phyloP scores from a whole-genome alignment of 2,888 invertebrate genomes.

The Andrena hattorfiana region DNA sequence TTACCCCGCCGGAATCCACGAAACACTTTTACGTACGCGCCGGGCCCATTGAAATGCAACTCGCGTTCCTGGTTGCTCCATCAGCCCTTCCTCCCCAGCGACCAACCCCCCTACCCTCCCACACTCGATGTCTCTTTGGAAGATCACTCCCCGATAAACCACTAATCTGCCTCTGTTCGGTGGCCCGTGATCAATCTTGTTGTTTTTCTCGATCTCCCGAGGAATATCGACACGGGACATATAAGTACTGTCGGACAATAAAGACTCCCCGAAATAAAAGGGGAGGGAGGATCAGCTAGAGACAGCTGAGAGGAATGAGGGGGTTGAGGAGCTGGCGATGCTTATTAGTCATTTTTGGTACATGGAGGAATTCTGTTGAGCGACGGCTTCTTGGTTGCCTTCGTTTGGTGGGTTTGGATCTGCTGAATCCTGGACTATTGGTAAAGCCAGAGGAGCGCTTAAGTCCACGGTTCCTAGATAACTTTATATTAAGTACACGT shows the following conservation, averaged over 20 bases:
- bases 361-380: neutral
- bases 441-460: neutral
- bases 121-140: constrained; percentile 48
- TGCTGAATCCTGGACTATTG: neutral
- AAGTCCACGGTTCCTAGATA: no score
- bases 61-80: constrained; percentile 79
- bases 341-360: constrained; percentile 6
- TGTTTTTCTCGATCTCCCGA: constrained; percentile 61
- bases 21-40: constrained; percentile 81
- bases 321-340: neutral
- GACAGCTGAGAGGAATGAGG: neutral
- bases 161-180: constrained; percentile 74
- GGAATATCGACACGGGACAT: constrained; percentile 48
- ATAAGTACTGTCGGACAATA: constrained; percentile 49
- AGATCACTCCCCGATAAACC: constrained; percentile 75
- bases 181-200: constrained; percentile 68
- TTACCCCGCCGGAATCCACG: constrained; percentile 81
- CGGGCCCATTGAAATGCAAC: constrained; percentile 81
- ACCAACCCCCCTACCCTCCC: constrained; percentile 40
- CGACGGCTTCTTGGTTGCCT: neutral
- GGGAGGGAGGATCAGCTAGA: neutral
- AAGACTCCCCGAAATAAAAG: constrained; percentile 1
- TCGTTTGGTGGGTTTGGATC: neutral
- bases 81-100: constrained; percentile 63
- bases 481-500: neutral